phyloP scores from a whole-genome alignment of 2,888 invertebrate genomes.

The Cantharis lateralis region DNA sequence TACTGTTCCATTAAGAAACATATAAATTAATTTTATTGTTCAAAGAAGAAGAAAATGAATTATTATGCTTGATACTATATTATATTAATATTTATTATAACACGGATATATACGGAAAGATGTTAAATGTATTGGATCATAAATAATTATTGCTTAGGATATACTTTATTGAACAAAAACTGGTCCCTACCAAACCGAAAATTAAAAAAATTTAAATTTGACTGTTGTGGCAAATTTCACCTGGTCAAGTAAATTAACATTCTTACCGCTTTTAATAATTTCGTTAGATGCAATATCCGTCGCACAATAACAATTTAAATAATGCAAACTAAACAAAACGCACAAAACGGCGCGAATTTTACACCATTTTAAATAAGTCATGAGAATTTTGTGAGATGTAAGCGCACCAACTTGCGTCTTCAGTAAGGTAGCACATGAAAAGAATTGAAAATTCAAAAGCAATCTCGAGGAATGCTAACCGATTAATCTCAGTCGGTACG shows the following conservation, averaged over 20 bases:
- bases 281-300: not conserved
- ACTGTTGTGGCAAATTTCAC: no score
- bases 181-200: not conserved
- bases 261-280: not conserved
- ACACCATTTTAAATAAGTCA: slow-evolving; percentile 1
- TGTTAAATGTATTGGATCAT: no score
- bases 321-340: not conserved
- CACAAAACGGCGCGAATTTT: not conserved
- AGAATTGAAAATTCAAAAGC: not conserved
- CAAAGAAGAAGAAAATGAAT: not conserved
- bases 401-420: not conserved
- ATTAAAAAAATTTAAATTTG: not conserved
- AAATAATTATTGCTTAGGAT: no score
- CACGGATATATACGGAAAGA: no score
- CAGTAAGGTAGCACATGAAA: not conserved
- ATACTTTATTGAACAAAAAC: not conserved
- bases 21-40: not conserved
- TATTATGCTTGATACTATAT: not conserved
- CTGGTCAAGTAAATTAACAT: not conserved
- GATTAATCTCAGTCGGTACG: not conserved
- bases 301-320: not conserved
- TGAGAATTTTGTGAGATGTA: not conserved
- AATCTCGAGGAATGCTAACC: not conserved
- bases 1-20: not conserved
- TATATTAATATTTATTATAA: no score